Evolutionary conservation across 2,888 invertebrate genomes (phyloP), one percentile per base, ranked within the genome.

Genomic region (Phoronis australis): DNA sequence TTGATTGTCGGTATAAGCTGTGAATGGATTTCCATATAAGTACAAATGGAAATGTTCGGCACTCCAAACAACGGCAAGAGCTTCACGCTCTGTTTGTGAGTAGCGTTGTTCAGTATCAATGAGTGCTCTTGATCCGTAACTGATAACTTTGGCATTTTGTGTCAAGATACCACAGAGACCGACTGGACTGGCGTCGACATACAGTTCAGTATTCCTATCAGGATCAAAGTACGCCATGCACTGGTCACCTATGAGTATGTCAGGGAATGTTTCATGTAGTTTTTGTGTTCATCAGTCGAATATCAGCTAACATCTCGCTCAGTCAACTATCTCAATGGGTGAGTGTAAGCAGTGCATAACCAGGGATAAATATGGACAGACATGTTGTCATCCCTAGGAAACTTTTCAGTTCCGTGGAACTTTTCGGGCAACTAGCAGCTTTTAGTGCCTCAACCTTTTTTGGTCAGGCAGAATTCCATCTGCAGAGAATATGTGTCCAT

Each of bases 21-120:
- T 48, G n/a, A n/a, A n/a, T n/a, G n/a, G n/a, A n/a, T n/a, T n/a
- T n/a, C n/a, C n/a, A n/a, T n/a, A n/a, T n/a, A n/a, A n/a, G n/a
- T n/a, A n/a, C n/a, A n/a, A n/a, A n/a, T n/a, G n/a, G n/a, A n/a
- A n/a, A n/a, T n/a, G 44, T 61, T 51, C n/a, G 45, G 45, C 26
- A 40, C 45, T 18, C 64, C 65, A 38, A 52, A 52, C 15, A 66
- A 56, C 5, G 54, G 54, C 62, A 60, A 60, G n/a, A n/a, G n/a
- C n/a, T n/a, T 54, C 55, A 9, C 53, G 41, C 37, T 54, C 54
- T 21, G 50, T 54, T n/a, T 55, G 57, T 3, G 50, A 50, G 39
- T 55, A n/a, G n/a, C n/a, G n/a, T n/a, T n/a, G n/a, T n/a, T n/a
- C n/a, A n/a, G n/a, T n/a, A n/a, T n/a, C n/a, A 57, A 50, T 50